A percentile compares a stretch with the other conserved stretches of the same genome.
Evolutionary conservation across 2,888 invertebrate species (phyloP).

Genomic region (Unio pictorum): DNA sequence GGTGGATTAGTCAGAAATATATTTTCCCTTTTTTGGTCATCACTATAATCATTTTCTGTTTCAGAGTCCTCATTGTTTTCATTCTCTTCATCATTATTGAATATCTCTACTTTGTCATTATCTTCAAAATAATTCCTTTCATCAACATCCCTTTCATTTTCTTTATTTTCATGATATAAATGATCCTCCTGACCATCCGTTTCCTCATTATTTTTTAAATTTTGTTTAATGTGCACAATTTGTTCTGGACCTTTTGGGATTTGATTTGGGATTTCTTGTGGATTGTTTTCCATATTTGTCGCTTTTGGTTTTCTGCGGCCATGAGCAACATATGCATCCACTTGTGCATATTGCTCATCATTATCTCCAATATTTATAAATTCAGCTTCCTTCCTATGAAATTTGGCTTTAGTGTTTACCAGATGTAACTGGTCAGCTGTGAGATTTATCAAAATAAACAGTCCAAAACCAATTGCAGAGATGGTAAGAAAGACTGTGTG

Average conservation of each 20-base stretch:
- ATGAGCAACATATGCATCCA: background rate
- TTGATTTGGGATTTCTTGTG: background rate
- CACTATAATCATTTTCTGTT: constrained; percentile 1
- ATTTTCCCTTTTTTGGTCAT: background rate
- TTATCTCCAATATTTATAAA: too few relatives aligned
- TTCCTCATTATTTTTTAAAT: too few relatives aligned
- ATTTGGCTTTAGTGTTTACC: too few relatives aligned
- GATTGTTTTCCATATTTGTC: constrained; percentile 1
- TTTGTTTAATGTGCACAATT: background rate
- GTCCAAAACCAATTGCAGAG: too few relatives aligned
- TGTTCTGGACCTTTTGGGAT: background rate
- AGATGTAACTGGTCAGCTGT: too few relatives aligned
- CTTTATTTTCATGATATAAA: constrained; percentile 10
- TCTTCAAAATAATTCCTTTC: constrained; percentile 24
- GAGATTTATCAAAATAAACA: too few relatives aligned
- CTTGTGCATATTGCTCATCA: too few relatives aligned
- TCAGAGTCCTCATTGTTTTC: constrained; percentile 1
- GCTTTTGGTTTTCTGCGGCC: constrained; percentile 3
- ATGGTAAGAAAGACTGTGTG: too few relatives aligned
- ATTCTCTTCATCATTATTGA: background rate
- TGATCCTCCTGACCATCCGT: constrained; percentile 6
- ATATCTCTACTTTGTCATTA: constrained; percentile 7
- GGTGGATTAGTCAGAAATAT: constrained; percentile 15
- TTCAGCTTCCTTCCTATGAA: too few relatives aligned
- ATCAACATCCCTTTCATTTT: constrained; percentile 12